A percentile compares a stretch with the other conserved stretches of the same genome.
Conservation (phyloP, 2,797 vertebrate species). For the Pelobates cultripes region DNA sequence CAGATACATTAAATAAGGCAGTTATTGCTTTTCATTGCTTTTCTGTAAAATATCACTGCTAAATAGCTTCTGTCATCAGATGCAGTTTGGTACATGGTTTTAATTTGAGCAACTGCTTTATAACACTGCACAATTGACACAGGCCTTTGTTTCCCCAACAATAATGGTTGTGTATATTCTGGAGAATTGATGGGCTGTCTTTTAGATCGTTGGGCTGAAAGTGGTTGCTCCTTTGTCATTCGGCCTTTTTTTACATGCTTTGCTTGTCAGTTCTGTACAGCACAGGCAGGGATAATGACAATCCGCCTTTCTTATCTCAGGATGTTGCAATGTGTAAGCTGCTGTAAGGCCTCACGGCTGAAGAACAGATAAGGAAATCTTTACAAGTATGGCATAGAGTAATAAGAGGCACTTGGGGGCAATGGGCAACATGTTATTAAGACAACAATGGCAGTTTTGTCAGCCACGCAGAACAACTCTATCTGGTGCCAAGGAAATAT, state of each 20-base stretch:
- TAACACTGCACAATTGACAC: conserved; percentile 88
- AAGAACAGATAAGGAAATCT: conserved; percentile 82
- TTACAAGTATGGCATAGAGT: conserved; percentile 70
- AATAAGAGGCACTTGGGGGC: conserved; percentile 39
- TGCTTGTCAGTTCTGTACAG: conserved; percentile 81
- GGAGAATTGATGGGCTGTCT: conserved; percentile 93
- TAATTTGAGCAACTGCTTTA: conserved; percentile 96
- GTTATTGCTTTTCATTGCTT: conserved; percentile 98
- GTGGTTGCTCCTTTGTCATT: conserved; percentile 78
- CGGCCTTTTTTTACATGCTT: conserved; percentile 77
- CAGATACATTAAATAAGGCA: conserved; percentile 97
- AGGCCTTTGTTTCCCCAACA: conserved; percentile 85
- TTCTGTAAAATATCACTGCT: conserved; percentile 90
- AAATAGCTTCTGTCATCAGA: conserved; percentile 93
- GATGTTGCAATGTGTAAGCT: conserved; percentile 79
- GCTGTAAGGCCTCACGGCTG: conserved; percentile 77
- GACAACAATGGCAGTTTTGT: conserved; percentile 78
- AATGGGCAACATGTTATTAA: conserved; percentile 55
- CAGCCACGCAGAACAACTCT: conserved; percentile 70
- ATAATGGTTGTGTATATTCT: conserved; percentile 91
- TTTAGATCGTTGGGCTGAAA: conserved; percentile 57
- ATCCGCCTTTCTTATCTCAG: conserved; percentile 83
- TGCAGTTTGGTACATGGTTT: conserved; percentile 94
- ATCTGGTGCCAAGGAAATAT: conserved; percentile 72
- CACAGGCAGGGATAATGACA: conserved; percentile 82